Base-by-base conservation (phyloP, 2,888 invertebrate species). In the Prosopocoilus inquinatus region DNA sequence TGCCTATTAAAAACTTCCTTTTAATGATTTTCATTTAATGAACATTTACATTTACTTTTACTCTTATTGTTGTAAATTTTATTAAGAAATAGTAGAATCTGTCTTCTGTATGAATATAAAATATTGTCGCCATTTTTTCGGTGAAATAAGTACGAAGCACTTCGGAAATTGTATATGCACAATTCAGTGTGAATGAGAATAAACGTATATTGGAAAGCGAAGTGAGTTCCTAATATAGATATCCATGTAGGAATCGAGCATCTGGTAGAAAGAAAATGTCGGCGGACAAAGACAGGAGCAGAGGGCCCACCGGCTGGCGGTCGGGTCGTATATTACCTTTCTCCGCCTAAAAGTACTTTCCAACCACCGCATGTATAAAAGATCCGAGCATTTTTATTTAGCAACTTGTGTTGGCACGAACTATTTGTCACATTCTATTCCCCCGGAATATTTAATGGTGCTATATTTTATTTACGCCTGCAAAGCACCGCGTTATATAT, bases 381-480 rank as follows among this genome's bases (percentile, higher is more conserved):
- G 61, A 67, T 66, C 61, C 57, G 50, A 53, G 58, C 59, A 64
- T 66, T 66, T 66, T 68, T 68, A 68, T 68, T 67, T 65, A 67
- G 63, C 64, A 65, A 62, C 65, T 64, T 57, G 65, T 62, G 65
- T 63, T 63, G 65, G 65, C 63, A 62, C 59, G 65, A 65, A 67
- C 66, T 68, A 69, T 70, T 70, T 70, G 68, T 68, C 67, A 67
- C 66, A 67, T 66, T 64, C 67, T 64, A 64, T 68, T 65, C 64
- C 61, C 56, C 52, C 45, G 60, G 67, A 67, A 68, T 68, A 67
- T 67, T 64, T 67, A 68, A 70, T 67, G 65, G 58, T 32, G 59
- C 60, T 48, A 67, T 68, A 67, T 65, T 64, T 68, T 66, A 63
- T 52, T 50, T 50, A 20, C 53, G 16, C 9, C 44, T n/a, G 7